These are phyloP conservation scores for Lepeophtheirus nordmannii DNA, from an alignment of 2,888 invertebrate species.

Conservation along the genomic window DNA sequence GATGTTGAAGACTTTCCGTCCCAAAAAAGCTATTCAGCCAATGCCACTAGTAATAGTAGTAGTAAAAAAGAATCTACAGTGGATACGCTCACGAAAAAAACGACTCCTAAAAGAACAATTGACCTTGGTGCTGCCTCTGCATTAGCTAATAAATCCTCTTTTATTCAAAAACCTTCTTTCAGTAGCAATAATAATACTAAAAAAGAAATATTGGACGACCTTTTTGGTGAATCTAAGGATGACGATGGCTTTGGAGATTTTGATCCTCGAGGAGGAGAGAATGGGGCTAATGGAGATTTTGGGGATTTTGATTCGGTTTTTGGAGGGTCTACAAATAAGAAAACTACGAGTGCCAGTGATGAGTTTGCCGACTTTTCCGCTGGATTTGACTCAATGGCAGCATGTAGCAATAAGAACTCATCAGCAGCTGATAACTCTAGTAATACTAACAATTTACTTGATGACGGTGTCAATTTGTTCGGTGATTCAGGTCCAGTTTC, in stretches of 20 bases:
- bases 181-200: neutral
- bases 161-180: neutral
- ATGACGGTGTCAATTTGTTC: neutral
- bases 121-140: conserved; percentile 24
- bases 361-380: conserved; percentile 24
- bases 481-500: neutral
- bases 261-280: neutral
- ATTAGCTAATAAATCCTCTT: neutral
- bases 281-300: conserved; percentile 20
- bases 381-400: conserved; percentile 7
- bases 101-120: conserved; percentile 16
- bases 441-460: no score
- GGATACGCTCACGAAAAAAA: neutral
- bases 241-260: conserved; percentile 14
- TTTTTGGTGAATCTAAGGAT: conserved; percentile 5
- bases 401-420: neutral
- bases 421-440: neutral
- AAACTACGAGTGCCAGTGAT: neutral
- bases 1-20: conserved; percentile 17
- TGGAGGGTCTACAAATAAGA: neutral
- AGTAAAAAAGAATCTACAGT: neutral
- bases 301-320: conserved; percentile 18
- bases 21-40: neutral
- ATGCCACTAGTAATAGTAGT: neutral
- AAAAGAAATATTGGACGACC: conserved; percentile 5